Evolutionary conservation across 2,113 vertebrate species (phyloP).

Genomic region (Bagarius yarrelli): DNA sequence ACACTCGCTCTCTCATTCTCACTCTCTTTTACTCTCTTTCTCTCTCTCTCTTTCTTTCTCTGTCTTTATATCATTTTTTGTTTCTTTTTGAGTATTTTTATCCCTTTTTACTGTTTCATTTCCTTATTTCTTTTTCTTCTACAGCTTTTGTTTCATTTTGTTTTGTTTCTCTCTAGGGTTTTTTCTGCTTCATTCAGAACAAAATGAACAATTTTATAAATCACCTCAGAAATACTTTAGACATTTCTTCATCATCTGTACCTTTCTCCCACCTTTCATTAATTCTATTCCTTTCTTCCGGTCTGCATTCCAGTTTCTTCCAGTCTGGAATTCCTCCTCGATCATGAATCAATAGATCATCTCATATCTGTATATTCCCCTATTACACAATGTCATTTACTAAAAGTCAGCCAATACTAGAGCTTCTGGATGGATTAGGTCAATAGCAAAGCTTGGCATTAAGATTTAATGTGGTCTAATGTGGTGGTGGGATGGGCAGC

Average conservation of each 20-base stretch:
- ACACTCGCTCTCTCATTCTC: constrained; percentile 17
- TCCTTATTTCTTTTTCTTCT: constrained; percentile 18
- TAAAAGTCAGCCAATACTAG: constrained; percentile 63
- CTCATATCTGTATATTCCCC: constrained; percentile 22
- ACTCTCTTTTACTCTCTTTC: constrained; percentile 15
- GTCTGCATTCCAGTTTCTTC: constrained; percentile 39
- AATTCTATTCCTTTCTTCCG: constrained; percentile 43
- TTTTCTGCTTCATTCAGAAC: not conserved
- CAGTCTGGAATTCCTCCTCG: constrained; percentile 15
- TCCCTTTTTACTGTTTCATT: not conserved
- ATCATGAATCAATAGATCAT: constrained; percentile 44
- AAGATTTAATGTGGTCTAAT: constrained; percentile 70
- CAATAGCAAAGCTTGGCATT: constrained; percentile 71
- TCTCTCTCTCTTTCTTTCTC: constrained; percentile 16
- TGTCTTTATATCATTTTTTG: constrained; percentile 29
- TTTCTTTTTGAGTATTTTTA: not conserved
- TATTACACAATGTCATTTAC: constrained; percentile 51
- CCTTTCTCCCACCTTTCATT: constrained; percentile 20
- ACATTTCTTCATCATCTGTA: constrained; percentile 1
- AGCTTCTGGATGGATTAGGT: constrained; percentile 66
- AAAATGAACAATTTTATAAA: constrained; percentile 44
- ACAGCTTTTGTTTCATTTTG: not conserved
- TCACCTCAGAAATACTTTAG: constrained; percentile 27
- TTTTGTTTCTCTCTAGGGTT: constrained; percentile 1
- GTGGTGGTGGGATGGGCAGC: constrained; percentile 62